Percentiles rank a stretch among this genome's conserved stretches.
Evolutionary conservation across 2,113 vertebrate genomes (phyloP).

Genomic region (Oncorhynchus keta): DNA sequence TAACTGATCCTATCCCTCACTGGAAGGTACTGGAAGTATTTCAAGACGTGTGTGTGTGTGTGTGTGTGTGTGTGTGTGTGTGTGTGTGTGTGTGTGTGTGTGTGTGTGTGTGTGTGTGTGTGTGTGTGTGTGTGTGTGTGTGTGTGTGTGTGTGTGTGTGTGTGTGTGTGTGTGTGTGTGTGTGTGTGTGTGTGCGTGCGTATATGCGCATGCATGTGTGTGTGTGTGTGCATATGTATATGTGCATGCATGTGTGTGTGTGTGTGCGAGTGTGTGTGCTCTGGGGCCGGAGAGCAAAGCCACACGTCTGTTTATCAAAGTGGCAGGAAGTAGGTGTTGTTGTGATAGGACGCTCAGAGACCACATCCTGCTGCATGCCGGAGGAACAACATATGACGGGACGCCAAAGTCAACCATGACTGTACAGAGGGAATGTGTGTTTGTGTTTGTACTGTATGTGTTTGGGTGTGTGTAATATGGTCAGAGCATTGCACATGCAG

Average conservation of each 20-base stretch:
- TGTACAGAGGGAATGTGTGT: slow-evolving; percentile 47
- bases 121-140: slow-evolving; percentile 1
- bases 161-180: too few species aligned
- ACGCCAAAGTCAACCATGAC: slow-evolving; percentile 45
- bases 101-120: slow-evolving; percentile 16
- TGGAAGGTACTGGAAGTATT: background rate
- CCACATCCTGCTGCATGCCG: too few species aligned
- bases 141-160: slow-evolving; percentile 3
- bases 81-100: too few species aligned
- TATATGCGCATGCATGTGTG: background rate
- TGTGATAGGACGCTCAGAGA: slow-evolving; percentile 21
- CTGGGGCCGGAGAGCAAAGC: slow-evolving; percentile 12
- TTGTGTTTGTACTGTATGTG: background rate
- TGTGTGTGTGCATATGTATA: slow-evolving; percentile 14
- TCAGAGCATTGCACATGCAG: too few species aligned
- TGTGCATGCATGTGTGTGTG: background rate
- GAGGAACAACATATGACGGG: slow-evolving; percentile 45
- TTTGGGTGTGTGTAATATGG: background rate
- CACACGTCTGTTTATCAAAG: slow-evolving; percentile 6
- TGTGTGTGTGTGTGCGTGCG: slow-evolving; percentile 4
- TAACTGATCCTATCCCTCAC: background rate
- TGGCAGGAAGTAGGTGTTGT: slow-evolving; percentile 43
- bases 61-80: too few species aligned
- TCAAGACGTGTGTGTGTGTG: too few species aligned
- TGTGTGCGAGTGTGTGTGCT: slow-evolving; percentile 15